These are phyloP conservation scores for Poecilia velifera DNA, from an alignment of 2,797 vertebrate species.

Conservation along the genomic window DNA sequence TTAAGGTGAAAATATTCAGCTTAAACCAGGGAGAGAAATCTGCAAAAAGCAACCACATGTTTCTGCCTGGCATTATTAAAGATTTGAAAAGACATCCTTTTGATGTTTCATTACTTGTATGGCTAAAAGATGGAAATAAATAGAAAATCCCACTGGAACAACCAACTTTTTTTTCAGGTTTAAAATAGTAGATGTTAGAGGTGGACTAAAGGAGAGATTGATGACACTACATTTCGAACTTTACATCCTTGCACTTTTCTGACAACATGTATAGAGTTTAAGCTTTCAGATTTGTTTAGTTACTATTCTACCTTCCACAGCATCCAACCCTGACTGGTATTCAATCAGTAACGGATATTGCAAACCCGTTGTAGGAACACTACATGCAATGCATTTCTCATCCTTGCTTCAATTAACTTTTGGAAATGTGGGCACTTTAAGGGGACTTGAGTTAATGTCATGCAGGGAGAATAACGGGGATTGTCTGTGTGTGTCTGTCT, in stretches of 20 bases:
- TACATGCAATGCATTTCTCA: neutral
- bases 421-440: neutral
- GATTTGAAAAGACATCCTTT: neutral
- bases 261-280: neutral
- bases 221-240: too few relatives aligned
- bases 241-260: neutral
- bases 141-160: neutral
- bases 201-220: too few relatives aligned
- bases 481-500: neutral
- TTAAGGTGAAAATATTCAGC: neutral
- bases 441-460: neutral
- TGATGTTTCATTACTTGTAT: neutral
- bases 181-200: neutral
- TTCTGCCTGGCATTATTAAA: neutral
- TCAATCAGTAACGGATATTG: neutral
- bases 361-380: neutral
- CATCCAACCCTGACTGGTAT: neutral
- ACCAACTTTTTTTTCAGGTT: neutral
- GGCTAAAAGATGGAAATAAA: neutral
- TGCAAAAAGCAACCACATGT: neutral
- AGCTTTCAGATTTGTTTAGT: neutral
- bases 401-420: neutral
- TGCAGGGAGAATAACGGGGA: neutral
- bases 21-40: neutral
- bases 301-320: neutral